Base-by-base conservation (phyloP, 2,797 vertebrate species). In the Gallirallus australis region DNA sequence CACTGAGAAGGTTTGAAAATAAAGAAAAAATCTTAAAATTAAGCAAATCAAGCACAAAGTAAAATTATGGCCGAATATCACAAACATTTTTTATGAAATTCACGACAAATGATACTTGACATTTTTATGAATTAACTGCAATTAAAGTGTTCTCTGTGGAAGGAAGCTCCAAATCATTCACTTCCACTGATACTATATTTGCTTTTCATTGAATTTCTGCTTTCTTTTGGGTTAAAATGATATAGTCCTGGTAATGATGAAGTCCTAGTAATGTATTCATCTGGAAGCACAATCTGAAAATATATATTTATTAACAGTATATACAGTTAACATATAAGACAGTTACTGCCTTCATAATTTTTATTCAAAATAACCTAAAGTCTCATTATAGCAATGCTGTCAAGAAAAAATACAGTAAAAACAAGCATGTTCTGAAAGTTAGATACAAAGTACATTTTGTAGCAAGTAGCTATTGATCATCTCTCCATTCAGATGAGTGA, bases 41-140 rank as follows among this genome's bases (percentile, higher is more conserved):
- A 93, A 95, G 31, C 4, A 96, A 90, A 92, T 86, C 70, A 73
- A 79, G 11, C 11, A 73, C 24, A 73, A 96, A 92, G 31, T 89
- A 68, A 89, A 89, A 78, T 64, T 68, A 35, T 28, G 88, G 17
- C 14, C 85, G 28, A 93, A 28, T 40, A 87, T 64, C 59, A 20
- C 18, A 78, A 84, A 37, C 4, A 78, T 86, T 94, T 92, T 92
- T 86, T 85, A 45, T 73, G 11, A 96, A 87, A 90, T 72, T 12
- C 23, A 79, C 42, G 52, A 68, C 18, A 76, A 95, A 82, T 18
- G 33, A 24, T 73, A 65, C 13, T 70, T 66, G 69, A 66, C 2
- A 47, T 83, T 63, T 92, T 68, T 52, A 57, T 40, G 35, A 85
- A 77, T 89, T 79, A 79, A 50, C 45, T 89, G 9, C 27, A 76